These are phyloP conservation scores for Montipora cactus DNA, from an alignment of 64 coral and sea anemone species.

Conservation along the genomic window DNA sequence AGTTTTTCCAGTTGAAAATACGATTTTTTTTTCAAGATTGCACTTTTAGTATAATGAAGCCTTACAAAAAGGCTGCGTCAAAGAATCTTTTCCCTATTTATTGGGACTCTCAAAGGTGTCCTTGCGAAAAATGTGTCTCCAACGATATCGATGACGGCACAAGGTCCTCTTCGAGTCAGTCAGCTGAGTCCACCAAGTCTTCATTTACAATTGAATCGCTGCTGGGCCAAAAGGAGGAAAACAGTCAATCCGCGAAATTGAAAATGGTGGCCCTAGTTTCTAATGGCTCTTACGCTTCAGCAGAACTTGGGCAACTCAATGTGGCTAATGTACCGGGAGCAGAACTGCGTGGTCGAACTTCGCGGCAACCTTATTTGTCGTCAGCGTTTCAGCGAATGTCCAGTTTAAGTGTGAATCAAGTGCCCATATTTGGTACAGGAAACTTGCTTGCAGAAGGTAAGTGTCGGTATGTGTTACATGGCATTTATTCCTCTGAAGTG, in stretches of 20 bases:
- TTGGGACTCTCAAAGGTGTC: slow-evolving; percentile 7
- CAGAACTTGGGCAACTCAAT: background rate
- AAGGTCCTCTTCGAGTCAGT: background rate
- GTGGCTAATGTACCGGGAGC: background rate
- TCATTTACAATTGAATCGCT: slow-evolving; percentile 35
- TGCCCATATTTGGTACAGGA: slow-evolving; percentile 14
- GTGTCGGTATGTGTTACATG: background rate
- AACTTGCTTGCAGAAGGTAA: slow-evolving; percentile 2
- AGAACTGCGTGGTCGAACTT: background rate
- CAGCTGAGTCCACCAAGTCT: background rate
- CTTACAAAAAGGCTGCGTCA: background rate
- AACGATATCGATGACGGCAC: background rate
- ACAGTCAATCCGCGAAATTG: background rate
- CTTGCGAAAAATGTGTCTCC: slow-evolving; percentile 24
- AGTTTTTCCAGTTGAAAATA: background rate
- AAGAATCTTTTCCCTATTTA: slow-evolving; percentile 15
- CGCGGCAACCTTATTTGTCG: background rate
- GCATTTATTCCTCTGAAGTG: too few species aligned
- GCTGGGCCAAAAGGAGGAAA: background rate
- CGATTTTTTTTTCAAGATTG: background rate
- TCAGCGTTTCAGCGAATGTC: background rate
- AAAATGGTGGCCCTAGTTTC: background rate
- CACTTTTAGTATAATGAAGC: background rate
- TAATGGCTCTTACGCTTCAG: background rate
- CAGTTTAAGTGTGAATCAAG: background rate